A percentile compares a stretch with the other conserved stretches of the same genome.
Evolutionary conservation across 1,140 invertebrate species (phyloP).

Genomic region (Odontomachus brunneus): DNA sequence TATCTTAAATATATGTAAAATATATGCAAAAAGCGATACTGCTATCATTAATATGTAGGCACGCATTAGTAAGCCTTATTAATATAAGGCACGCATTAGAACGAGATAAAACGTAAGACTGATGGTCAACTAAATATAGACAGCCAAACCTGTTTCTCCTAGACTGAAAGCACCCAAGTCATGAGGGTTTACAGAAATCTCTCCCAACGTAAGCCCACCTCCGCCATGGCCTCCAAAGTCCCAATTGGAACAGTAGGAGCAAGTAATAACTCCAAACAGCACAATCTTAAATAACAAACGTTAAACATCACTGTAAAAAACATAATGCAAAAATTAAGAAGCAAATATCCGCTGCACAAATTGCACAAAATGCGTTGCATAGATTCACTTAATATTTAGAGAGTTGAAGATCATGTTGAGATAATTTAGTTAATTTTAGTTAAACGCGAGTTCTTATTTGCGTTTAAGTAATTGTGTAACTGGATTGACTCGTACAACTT

Average conservation of each 20-base stretch:
- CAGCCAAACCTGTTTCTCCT: constrained; percentile 33
- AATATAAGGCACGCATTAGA: not conserved
- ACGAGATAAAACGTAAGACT: not conserved
- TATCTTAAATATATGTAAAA: too few relatives aligned
- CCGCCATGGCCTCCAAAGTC: constrained; percentile 55
- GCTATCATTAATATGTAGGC: not conserved
- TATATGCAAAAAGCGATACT: too few relatives aligned
- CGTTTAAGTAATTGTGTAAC: constrained; percentile 2
- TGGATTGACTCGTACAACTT: constrained; percentile 53
- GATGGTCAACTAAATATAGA: not conserved
- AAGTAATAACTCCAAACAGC: constrained; percentile 56
- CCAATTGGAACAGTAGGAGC: constrained; percentile 63
- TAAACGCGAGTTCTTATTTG: not conserved
- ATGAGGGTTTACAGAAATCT: constrained; percentile 70
- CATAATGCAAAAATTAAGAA: not conserved
- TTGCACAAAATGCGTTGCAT: constrained; percentile 6
- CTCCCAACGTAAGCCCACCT: constrained; percentile 70
- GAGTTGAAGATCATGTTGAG: not conserved
- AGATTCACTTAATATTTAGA: not conserved
- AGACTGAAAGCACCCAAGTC: constrained; percentile 24
- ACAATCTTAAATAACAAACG: constrained; percentile 64
- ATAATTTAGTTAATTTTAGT: constrained; percentile 4
- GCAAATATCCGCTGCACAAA: not conserved
- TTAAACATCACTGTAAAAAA: not conserved
- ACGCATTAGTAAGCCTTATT: not conserved